phyloP scores from a whole-genome alignment of 2,888 invertebrate genomes.

The Lycocerus yunnanus region DNA sequence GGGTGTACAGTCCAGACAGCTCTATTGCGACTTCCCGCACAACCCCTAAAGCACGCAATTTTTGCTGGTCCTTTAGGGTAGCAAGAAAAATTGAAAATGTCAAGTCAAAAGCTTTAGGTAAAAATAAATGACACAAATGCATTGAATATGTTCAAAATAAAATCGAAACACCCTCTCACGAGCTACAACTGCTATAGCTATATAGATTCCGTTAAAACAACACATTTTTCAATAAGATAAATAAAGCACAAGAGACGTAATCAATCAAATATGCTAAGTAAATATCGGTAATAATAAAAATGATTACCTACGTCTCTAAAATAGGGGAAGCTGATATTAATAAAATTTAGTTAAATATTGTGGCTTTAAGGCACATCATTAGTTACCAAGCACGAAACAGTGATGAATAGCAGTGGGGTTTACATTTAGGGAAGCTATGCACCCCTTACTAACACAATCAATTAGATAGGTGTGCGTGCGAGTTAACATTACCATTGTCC shows the following conservation, averaged over 20 bases:
- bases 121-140: conserved; percentile 38
- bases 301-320: not conserved
- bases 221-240: not conserved
- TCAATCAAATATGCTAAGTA: not conserved
- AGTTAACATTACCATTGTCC: conserved; percentile 20
- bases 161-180: not conserved
- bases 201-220: not conserved
- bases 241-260: not conserved
- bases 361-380: conserved; percentile 32
- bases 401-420: conserved; percentile 32
- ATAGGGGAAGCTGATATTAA: not conserved
- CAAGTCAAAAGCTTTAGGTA: conserved; percentile 34
- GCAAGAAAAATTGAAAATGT: conserved; percentile 28
- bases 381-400: conserved; percentile 33
- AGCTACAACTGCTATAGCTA: not conserved
- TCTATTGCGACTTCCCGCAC: conserved; percentile 38
- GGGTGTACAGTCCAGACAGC: conserved; percentile 42
- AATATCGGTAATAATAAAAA: not conserved
- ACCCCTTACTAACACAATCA: conserved; percentile 31
- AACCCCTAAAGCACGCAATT: conserved; percentile 19
- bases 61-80: conserved; percentile 15
- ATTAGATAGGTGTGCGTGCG: conserved; percentile 33
- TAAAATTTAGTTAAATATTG: conserved; percentile 10
- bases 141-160: conserved; percentile 8
- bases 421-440: conserved; percentile 14